Evolutionary conservation across 2,797 vertebrate genomes (phyloP).

Genomic region (Dendrocincla fuliginosa): DNA sequence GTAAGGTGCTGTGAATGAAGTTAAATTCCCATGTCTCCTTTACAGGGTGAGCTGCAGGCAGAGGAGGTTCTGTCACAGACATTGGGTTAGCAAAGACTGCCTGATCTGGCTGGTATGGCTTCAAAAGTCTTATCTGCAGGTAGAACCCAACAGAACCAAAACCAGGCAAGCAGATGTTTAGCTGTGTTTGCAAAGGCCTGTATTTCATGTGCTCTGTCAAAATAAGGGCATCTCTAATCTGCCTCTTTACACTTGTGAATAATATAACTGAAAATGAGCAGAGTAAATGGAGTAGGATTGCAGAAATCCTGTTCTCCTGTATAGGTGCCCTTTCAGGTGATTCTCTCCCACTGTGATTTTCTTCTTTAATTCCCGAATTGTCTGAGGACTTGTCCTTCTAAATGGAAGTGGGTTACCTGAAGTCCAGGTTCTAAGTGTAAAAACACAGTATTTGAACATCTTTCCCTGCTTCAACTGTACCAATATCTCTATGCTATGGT

Average conservation of each 20-base stretch:
- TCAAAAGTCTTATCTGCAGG: not conserved
- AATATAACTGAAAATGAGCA: not conserved
- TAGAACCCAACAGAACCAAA: not conserved
- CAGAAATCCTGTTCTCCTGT: not conserved
- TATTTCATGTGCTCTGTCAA: rapidly evolving
- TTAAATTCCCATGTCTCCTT: not conserved
- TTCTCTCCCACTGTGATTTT: not conserved
- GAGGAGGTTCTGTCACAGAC: not conserved
- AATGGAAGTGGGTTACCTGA: not conserved
- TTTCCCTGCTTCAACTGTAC: not conserved
- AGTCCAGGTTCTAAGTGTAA: not conserved
- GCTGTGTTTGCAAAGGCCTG: not conserved
- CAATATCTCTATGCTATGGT: not conserved
- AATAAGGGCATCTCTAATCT: not conserved
- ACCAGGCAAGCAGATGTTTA: not conserved
- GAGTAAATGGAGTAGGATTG: not conserved
- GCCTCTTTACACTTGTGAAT: not conserved
- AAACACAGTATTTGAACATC: not conserved
- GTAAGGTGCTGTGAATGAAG: not conserved
- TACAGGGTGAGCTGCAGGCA: not conserved
- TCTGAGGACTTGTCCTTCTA: not conserved
- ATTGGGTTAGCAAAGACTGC: not conserved
- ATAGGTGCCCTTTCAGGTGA: not conserved
- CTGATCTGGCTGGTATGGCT: not conserved
- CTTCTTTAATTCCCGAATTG: not conserved